phyloP scores from a whole-genome alignment of 2,113 vertebrate genomes.

The Tachycineta bicolor region DNA sequence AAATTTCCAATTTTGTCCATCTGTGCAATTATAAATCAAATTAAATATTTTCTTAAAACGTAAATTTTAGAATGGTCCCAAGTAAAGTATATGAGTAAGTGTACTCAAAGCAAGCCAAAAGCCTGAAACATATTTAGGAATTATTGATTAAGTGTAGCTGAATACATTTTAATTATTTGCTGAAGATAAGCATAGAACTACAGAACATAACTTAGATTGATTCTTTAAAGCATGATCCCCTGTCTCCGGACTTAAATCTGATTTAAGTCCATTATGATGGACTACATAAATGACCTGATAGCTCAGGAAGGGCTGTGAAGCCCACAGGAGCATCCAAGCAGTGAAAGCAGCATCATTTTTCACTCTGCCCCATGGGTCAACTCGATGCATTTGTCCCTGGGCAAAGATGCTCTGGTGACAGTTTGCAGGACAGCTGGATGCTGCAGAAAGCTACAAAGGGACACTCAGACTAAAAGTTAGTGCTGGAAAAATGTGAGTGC shows the following conservation, averaged over 20 bases:
- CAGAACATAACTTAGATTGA: not conserved
- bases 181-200: not conserved
- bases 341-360: not conserved
- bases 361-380: not conserved
- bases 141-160: not conserved
- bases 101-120: not conserved
- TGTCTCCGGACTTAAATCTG: not conserved
- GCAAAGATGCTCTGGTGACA: not conserved
- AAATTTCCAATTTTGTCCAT: not conserved
- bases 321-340: not conserved
- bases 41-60: too few species aligned
- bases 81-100: not conserved
- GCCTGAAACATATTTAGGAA: not conserved
- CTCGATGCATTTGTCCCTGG: rapidly evolving
- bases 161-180: not conserved
- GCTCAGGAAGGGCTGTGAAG: not conserved
- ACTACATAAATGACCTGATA: not conserved
- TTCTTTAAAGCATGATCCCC: not conserved
- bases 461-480: not conserved
- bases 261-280: not conserved
- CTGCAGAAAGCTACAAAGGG: not conserved
- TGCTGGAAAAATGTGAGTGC: rapidly evolving
- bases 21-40: not conserved
- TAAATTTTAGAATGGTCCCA: not conserved
- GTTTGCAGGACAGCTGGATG: not conserved